Base-by-base conservation (phyloP, 2,888 invertebrate species). In the Falcaria lacertinaria region DNA sequence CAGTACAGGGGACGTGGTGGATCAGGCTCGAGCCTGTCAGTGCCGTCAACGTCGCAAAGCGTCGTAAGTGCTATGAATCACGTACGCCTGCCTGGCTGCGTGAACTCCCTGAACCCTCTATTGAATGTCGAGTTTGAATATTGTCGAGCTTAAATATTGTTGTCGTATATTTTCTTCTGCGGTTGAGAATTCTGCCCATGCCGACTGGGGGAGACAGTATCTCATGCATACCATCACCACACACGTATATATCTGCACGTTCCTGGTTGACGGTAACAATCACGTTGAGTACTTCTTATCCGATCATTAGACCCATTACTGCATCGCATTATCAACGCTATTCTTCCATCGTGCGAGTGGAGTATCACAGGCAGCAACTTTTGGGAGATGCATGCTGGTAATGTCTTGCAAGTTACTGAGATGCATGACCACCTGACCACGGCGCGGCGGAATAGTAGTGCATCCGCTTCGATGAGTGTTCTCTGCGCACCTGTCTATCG, bases 21-120 rank as follows among this genome's bases (percentile, higher is more conserved):
- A 74, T 92, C 92, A 90, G 95, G 95, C 91, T 94, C 94, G 90
- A 94, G 94, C 91, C 92, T 94, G 85, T 94, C 94, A 89, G 95
- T 95, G 91, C 95, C 94, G 86, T 93, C 94, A 75, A 90, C 94
- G 79, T 94, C 92, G 73, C 91, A 89, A 75, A 89, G 90, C 90
- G 92, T 90, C 82, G 92, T 92, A 92, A 92, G 92, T 92, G 83
- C 87, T 74, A 72, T 72, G 60, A 64, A 67, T 56, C 67, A 64
- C 66, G 77, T 67, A 64, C 62, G 69, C 67, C 73, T 68, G 69
- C 70, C 69, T 74, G 73, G 72, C 76, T 70, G 73, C 76, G 75
- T 73, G 61, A 52, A 44, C 56, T 64, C 69, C 74, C 76, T 58
- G 56, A 72, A 64, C 69, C 74, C 71, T 69, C 64, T 77, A 56